Conservation (phyloP, 2,888 invertebrate species). For the Vannuccia rotundouncinata region DNA sequence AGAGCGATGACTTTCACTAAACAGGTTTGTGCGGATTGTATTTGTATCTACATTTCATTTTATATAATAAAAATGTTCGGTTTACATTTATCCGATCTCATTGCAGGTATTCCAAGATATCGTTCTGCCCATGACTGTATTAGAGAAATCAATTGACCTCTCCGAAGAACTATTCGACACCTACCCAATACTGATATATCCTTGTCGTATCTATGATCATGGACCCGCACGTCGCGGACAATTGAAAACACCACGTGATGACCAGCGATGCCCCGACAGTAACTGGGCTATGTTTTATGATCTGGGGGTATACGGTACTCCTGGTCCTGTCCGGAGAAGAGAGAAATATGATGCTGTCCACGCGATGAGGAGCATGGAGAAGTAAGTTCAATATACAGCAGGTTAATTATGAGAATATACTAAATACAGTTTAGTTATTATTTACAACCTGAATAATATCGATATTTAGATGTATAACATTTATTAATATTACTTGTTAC, state of each 20-base stretch:
- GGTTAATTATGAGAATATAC: too few relatives aligned
- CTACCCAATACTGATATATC: conserved; percentile 66
- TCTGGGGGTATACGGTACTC: conserved; percentile 73
- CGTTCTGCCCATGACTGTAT: conserved; percentile 67
- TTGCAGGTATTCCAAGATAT: conserved; percentile 76
- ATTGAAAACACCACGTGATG: conserved; percentile 60
- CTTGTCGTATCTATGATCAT: conserved; percentile 65
- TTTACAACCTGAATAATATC: too few relatives aligned
- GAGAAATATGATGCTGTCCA: conserved; percentile 62
- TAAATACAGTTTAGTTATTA: too few relatives aligned
- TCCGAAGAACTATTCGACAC: conserved; percentile 64
- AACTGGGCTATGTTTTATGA: conserved; percentile 68
- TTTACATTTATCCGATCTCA: too few relatives aligned
- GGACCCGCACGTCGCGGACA: conserved; percentile 62
- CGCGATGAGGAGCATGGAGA: conserved; percentile 67
- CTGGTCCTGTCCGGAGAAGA: conserved; percentile 63
- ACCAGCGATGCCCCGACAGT: conserved; percentile 61
- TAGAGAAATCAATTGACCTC: conserved; percentile 60
- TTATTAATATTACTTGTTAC: too few relatives aligned
- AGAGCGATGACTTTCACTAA: conserved; percentile 66
- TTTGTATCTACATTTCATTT: neutral
- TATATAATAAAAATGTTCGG: too few relatives aligned
- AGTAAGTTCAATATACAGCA: too few relatives aligned
- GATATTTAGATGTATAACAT: too few relatives aligned
- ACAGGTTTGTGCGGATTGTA: conserved; percentile 55